A percentile compares a stretch with the other conserved stretches of the same genome.
Conservation (phyloP, 2,888 invertebrate genomes). For the Pristionchus arcanus region DNA sequence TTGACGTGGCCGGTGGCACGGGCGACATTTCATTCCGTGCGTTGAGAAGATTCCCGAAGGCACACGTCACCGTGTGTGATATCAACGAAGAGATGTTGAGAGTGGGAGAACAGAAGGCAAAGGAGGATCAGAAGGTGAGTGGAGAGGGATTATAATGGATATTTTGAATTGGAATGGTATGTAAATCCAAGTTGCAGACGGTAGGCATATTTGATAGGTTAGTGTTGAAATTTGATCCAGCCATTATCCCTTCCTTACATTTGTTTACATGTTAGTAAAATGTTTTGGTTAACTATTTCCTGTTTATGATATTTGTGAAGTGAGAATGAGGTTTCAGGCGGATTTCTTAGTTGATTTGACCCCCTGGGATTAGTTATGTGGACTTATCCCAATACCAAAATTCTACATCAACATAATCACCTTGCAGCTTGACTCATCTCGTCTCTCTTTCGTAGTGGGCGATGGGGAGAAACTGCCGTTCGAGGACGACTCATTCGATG, state of each 20-base stretch:
- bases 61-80: slow-evolving; percentile 84
- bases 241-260: too few relatives aligned
- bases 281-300: too few relatives aligned
- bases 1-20: slow-evolving; percentile 99
- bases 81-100: slow-evolving; percentile 93
- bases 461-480: slow-evolving; percentile 92
- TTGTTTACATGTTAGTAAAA: too few relatives aligned
- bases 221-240: neutral
- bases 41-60: slow-evolving; percentile 73
- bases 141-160: too few relatives aligned
- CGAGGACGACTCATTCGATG: slow-evolving; percentile 87
- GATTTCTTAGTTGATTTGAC: neutral
- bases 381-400: too few relatives aligned
- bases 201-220: neutral
- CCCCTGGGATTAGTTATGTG: too few relatives aligned
- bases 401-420: neutral
- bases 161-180: too few relatives aligned
- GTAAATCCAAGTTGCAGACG: neutral
- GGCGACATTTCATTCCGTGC: slow-evolving; percentile 95
- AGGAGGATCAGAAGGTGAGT: slow-evolving; percentile 37
- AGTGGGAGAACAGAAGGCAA: slow-evolving; percentile 89
- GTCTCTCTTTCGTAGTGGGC: slow-evolving; percentile 83
- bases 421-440: slow-evolving; percentile 59
- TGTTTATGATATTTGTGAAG: too few relatives aligned
- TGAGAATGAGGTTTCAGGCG: too few relatives aligned